Conservation (phyloP, 2,113 vertebrate genomes). For the Oryzias celebensis region DNA sequence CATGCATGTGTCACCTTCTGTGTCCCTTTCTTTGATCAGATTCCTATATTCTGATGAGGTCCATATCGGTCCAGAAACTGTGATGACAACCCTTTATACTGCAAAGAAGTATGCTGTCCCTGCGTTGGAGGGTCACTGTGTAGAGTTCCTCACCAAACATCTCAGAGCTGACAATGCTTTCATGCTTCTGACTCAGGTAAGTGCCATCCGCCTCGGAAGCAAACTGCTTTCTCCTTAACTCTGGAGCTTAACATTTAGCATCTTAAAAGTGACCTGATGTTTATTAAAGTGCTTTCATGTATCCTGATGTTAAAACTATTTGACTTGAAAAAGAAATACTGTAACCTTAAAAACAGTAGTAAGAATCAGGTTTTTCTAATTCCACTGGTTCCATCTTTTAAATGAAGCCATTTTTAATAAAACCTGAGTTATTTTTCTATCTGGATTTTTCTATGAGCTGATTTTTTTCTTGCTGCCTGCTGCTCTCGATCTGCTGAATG, state of each 20-base stretch:
- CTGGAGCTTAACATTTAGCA: too few species aligned
- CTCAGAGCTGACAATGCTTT: conserved; percentile 93
- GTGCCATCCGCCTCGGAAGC: background rate
- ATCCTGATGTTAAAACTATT: too few species aligned
- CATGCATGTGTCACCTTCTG: background rate
- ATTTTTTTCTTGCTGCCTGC: conserved; percentile 29
- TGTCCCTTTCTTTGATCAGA: conserved; percentile 60
- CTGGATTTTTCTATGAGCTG: conserved; percentile 24
- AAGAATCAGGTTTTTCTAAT: background rate
- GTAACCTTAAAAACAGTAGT: background rate
- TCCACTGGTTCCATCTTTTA: background rate
- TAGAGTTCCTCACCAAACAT: conserved; percentile 92
- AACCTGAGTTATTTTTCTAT: conserved; percentile 2
- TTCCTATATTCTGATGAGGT: conserved; percentile 96
- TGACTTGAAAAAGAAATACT: background rate
- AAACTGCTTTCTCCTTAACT: background rate
- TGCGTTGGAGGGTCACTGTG: conserved; percentile 89
- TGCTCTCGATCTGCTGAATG: conserved; percentile 7
- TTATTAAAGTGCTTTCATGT: too few species aligned
- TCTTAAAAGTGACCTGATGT: background rate
- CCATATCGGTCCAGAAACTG: conserved; percentile 92
- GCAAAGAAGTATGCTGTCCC: conserved; percentile 94
- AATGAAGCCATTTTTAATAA: conserved; percentile 14
- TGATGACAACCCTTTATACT: conserved; percentile 94
- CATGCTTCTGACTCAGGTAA: conserved; percentile 93